A percentile compares a stretch with the other conserved stretches of the same genome.
These are phyloP conservation scores for Tricholauxania praeusta DNA, from an alignment of 2,888 invertebrate genomes.

Conservation along the genomic window DNA sequence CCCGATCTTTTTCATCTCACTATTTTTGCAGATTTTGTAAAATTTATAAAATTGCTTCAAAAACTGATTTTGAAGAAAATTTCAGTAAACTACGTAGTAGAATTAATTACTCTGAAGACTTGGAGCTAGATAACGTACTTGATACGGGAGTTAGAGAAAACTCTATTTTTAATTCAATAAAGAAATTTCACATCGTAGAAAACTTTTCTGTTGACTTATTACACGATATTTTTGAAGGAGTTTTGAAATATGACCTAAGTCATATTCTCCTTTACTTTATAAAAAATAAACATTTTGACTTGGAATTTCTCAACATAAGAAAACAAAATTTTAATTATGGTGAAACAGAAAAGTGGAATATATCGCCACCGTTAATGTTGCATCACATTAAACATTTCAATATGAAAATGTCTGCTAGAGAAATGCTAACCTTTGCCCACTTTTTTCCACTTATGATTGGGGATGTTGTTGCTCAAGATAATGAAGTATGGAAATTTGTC, in stretches of 20 bases:
- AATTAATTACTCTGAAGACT: conserved; percentile 15
- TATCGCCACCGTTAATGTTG: conserved; percentile 5
- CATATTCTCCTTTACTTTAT: conserved; percentile 20
- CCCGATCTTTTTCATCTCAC: conserved; percentile 13
- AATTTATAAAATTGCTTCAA: neutral
- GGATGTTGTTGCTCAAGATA: conserved; percentile 10
- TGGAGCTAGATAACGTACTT: conserved; percentile 5
- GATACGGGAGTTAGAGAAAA: neutral
- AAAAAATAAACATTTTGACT: conserved; percentile 23
- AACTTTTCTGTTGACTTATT: conserved; percentile 33
- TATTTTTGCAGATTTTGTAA: conserved; percentile 21
- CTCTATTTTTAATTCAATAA: conserved; percentile 20
- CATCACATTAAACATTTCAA: neutral
- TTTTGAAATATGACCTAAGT: conserved; percentile 27
- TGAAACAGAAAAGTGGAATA: conserved; percentile 29
- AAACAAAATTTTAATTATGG: conserved; percentile 29
- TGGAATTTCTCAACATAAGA: conserved; percentile 24
- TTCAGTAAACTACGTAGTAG: neutral
- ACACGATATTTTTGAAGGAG: conserved; percentile 34
- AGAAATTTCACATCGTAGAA: conserved; percentile 25
- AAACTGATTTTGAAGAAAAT: conserved; percentile 11
- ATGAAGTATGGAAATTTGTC: conserved; percentile 30
- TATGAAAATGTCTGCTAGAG: conserved; percentile 5
- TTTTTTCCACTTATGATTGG: conserved; percentile 16
- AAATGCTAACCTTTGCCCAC: conserved; percentile 25